Evolutionary conservation across 1,140 invertebrate species (phyloP).

Genomic region (Mycetomoellerius zeteki): DNA sequence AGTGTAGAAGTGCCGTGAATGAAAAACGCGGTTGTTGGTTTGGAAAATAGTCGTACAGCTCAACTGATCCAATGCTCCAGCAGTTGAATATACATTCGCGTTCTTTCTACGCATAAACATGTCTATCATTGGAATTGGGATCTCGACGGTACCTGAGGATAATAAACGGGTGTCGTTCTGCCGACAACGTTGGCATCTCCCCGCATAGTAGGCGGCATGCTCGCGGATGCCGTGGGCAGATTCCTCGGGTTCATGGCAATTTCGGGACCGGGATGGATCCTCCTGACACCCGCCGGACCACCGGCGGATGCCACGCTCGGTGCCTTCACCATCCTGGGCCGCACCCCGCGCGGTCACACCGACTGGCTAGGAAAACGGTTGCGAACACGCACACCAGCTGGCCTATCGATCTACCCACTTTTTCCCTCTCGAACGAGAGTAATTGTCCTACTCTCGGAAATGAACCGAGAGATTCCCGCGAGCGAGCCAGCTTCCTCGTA

Average conservation of each 20-base stretch:
- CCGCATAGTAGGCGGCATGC: slow-evolving; percentile 63
- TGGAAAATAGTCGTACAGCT: no score
- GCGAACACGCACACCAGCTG: slow-evolving; percentile 69
- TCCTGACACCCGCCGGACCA: slow-evolving; percentile 67
- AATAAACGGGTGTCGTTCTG: slow-evolving; percentile 69
- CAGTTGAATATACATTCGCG: neutral
- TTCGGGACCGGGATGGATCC: slow-evolving; percentile 77
- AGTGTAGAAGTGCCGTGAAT: neutral
- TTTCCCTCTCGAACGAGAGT: slow-evolving; percentile 47
- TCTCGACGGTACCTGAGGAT: slow-evolving; percentile 76
- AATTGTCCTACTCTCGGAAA: slow-evolving; percentile 30
- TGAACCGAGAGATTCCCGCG: slow-evolving; percentile 50
- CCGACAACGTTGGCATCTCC: slow-evolving; percentile 68
- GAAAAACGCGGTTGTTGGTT: neutral
- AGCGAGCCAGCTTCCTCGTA: slow-evolving; percentile 69
- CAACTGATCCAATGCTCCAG: neutral
- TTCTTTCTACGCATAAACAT: neutral
- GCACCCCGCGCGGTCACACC: slow-evolving; percentile 73
- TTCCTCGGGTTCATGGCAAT: slow-evolving; percentile 84
- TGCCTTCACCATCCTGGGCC: slow-evolving; percentile 83
- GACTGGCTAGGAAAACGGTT: slow-evolving; percentile 36
- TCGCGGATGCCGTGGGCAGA: slow-evolving; percentile 69
- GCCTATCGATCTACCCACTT: slow-evolving; percentile 78
- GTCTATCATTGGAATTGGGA: neutral
- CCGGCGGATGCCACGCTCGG: slow-evolving; percentile 73